Evolutionary conservation across 1,140 invertebrate species (phyloP).

Genomic region (Ceratina calcarata): DNA sequence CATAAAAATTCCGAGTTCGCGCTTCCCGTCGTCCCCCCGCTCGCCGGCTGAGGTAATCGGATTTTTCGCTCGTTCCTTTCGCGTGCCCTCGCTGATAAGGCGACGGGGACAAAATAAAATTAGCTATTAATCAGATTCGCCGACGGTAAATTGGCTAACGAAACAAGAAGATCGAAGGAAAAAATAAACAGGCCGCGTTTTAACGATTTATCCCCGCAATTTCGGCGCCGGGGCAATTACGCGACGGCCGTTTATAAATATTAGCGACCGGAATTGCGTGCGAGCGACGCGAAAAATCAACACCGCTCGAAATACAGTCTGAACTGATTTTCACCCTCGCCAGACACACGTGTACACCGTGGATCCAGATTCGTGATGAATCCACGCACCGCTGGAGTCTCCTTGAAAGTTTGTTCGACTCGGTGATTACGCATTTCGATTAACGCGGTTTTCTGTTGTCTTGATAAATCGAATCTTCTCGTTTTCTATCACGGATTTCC

Average conservation of each 20-base stretch:
- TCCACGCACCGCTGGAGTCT: too few species aligned
- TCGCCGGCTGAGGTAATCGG: constrained; percentile 3
- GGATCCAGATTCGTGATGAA: too few species aligned
- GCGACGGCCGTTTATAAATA: constrained; percentile 29
- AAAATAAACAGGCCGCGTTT: neutral
- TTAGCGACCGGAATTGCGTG: constrained; percentile 16
- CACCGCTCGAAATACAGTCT: neutral
- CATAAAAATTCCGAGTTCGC: constrained; percentile 28
- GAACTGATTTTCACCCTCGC: too few species aligned
- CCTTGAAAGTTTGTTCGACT: too few species aligned
- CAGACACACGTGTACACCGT: too few species aligned
- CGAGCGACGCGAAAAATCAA: constrained; percentile 12
- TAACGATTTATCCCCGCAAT: constrained; percentile 22
- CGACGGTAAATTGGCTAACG: neutral
- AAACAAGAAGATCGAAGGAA: neutral
- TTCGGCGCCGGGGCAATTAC: constrained; percentile 14
- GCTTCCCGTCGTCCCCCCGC: neutral
- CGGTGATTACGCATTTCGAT: too few species aligned
- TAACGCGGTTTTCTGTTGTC: too few species aligned
- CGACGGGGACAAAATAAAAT: constrained; percentile 27
- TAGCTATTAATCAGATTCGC: constrained; percentile 37
- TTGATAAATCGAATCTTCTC: too few species aligned
- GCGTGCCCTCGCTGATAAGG: constrained; percentile 13
- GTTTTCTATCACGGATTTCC: too few species aligned
- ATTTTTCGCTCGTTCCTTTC: constrained; percentile 24